Percentiles rank a stretch among this genome's conserved stretches.
Evolutionary conservation across 1,140 invertebrate species (phyloP).

Genomic region (Gonioctena quinquepunctata): DNA sequence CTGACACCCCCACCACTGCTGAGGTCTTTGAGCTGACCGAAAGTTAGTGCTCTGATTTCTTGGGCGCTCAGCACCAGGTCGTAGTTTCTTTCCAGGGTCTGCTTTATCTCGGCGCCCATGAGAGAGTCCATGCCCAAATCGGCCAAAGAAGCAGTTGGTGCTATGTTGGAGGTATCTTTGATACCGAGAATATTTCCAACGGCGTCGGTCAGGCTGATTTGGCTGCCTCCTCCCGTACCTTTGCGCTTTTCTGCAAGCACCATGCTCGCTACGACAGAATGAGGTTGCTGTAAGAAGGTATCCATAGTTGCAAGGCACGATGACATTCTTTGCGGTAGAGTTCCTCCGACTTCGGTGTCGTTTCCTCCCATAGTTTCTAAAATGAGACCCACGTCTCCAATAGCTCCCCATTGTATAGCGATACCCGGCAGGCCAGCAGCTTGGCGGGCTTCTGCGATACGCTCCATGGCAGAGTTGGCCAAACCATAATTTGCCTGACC

Average conservation of each 20-base stretch:
- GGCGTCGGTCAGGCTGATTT: conserved; percentile 69
- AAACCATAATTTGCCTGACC: conserved; percentile 96
- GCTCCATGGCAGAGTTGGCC: conserved; percentile 96
- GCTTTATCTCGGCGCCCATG: conserved; percentile 98
- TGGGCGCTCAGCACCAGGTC: conserved; percentile 86
- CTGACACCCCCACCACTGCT: conserved; percentile 56
- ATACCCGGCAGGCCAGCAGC: conserved; percentile 77
- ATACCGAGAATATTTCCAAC: conserved; percentile 87
- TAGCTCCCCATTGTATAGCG: conserved; percentile 97
- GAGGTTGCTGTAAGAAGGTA: conserved; percentile 82
- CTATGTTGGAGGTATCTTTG: conserved; percentile 80
- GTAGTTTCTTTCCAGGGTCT: conserved; percentile 90
- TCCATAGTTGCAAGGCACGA: conserved; percentile 88
- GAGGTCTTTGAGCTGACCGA: conserved; percentile 73
- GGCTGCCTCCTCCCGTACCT: conserved; percentile 51
- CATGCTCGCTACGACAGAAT: conserved; percentile 84
- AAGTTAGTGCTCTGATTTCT: conserved; percentile 84
- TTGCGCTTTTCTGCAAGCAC: conserved; percentile 78
- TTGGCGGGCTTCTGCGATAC: conserved; percentile 85
- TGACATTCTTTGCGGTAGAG: conserved; percentile 87
- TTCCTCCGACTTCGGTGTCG: conserved; percentile 90
- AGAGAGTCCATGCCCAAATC: conserved; percentile 97
- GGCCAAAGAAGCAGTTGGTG: conserved; percentile 74
- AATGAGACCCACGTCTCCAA: conserved; percentile 94
- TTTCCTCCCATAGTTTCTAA: conserved; percentile 84